phyloP scores from a whole-genome alignment of 2,113 vertebrate genomes.

The Odocoileus virginianus region DNA sequence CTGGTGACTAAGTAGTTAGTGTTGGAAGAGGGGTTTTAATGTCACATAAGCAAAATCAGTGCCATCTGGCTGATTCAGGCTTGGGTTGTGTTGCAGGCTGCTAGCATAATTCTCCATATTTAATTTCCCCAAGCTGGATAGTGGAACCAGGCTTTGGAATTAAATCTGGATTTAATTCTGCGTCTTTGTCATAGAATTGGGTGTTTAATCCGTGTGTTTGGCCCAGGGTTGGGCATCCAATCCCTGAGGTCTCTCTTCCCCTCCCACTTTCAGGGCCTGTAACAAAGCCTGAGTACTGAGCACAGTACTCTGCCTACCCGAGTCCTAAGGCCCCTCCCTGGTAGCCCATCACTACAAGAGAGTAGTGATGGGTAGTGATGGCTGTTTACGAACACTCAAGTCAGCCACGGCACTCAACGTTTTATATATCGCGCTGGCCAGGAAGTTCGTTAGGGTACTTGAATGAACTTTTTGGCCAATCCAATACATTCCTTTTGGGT shows the following conservation, averaged over 20 bases:
- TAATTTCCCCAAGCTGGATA: background rate
- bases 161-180: background rate
- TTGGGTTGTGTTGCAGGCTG: background rate
- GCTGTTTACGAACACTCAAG: background rate
- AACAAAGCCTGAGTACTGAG: background rate
- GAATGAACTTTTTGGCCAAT: background rate
- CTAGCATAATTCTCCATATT: background rate
- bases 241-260: background rate
- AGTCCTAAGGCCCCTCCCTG: background rate
- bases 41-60: background rate
- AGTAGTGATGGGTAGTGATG: no score
- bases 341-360: background rate
- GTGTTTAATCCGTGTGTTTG: no score
- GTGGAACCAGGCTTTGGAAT: background rate
- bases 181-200: no score
- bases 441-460: background rate
- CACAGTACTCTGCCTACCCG: background rate
- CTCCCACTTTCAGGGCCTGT: background rate
- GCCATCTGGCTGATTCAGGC: background rate
- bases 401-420: background rate
- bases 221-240: background rate
- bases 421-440: background rate
- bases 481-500: background rate
- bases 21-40: background rate
- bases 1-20: background rate